Conservation (phyloP, 2,888 invertebrate species). For the Pristionchus japonicus region DNA sequence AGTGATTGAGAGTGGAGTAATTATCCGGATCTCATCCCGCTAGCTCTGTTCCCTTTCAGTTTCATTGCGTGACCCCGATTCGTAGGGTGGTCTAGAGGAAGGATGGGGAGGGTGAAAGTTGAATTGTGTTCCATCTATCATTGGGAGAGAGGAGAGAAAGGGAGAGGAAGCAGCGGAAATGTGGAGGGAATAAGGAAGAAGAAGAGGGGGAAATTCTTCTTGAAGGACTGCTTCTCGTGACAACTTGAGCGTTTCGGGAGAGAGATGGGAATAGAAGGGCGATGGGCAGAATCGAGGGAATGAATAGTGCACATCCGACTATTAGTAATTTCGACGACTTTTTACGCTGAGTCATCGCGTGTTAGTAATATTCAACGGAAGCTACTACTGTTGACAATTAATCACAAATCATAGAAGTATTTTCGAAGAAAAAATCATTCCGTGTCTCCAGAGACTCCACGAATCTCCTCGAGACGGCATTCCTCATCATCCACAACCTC, state of each 20-base stretch:
- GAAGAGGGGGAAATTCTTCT: constrained; percentile 28
- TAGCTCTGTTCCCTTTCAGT: neutral
- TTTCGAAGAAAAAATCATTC: too few relatives aligned
- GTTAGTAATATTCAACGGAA: neutral
- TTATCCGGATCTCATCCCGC: neutral
- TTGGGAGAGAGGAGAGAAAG: neutral
- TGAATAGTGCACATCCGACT: neutral
- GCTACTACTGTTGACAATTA: neutral
- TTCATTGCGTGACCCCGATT: constrained; percentile 21
- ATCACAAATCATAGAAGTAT: neutral
- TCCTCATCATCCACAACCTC: neutral
- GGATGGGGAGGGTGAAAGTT: constrained; percentile 9
- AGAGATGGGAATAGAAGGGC: neutral
- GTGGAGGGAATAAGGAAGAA: neutral
- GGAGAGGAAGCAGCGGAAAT: neutral
- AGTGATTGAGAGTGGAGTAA: neutral
- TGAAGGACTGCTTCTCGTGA: constrained; percentile 16
- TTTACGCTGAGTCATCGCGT: neutral
- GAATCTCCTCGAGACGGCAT: constrained; percentile 6
- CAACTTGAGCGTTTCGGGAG: constrained; percentile 3
- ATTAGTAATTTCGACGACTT: neutral
- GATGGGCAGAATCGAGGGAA: neutral
- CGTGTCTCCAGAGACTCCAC: constrained; percentile 40
- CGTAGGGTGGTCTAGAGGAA: neutral
- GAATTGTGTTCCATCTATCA: constrained; percentile 35